A percentile compares a stretch with the other conserved stretches of the same genome.
Conservation (phyloP, 2,113 vertebrate genomes). For the Microtus pennsylvanicus region DNA sequence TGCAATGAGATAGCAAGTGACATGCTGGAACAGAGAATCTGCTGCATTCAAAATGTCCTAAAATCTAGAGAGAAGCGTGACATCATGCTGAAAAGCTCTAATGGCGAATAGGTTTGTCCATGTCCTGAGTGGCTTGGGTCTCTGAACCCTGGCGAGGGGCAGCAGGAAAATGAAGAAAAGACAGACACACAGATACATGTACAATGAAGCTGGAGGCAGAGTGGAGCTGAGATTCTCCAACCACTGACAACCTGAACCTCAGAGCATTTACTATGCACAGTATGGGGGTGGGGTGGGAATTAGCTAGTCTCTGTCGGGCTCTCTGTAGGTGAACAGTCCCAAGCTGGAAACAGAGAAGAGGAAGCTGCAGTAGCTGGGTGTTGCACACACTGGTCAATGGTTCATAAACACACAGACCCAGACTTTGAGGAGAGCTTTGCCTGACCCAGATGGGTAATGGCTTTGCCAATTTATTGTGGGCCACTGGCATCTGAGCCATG, state of each 20-base stretch:
- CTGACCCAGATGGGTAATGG: neutral
- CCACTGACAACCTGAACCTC: neutral
- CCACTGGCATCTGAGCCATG: neutral
- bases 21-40: neutral
- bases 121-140: neutral
- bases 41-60: neutral
- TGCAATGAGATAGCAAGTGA: neutral
- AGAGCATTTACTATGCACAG: neutral
- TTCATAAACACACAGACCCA: neutral
- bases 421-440: neutral
- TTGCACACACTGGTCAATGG: neutral
- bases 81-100: neutral
- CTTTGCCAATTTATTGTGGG: neutral
- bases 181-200: neutral
- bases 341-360: neutral
- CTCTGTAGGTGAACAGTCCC: neutral
- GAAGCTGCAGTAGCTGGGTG: neutral
- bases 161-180: neutral
- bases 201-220: neutral
- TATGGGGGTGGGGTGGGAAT: neutral
- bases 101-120: neutral
- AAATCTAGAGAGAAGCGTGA: neutral
- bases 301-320: neutral
- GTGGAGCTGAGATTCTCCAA: neutral
- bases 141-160: neutral